Base-by-base conservation (phyloP, 2,113 vertebrate genomes). In the Pica pica region DNA sequence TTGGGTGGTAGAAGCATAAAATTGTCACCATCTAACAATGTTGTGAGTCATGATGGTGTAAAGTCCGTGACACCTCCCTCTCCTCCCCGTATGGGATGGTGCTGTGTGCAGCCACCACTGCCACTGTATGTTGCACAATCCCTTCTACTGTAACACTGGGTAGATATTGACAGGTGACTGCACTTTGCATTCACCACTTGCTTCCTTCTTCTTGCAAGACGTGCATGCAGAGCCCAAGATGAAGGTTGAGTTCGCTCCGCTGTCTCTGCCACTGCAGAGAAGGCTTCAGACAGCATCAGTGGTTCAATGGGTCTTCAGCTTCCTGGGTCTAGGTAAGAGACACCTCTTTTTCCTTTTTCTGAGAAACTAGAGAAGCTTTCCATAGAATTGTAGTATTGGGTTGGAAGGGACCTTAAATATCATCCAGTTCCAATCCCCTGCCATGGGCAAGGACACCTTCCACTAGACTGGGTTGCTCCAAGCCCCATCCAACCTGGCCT, bases 231-330 rank as follows among this genome's bases (percentile, higher is more conserved):
- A 96, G 76, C 27, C 46, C 86, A 89, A 52, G 91, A 97, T 95
- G 96, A 96, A 94, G 92, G 3, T 94, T 12, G 76, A 97, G 76
- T 95, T 96, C 7, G 95, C 96, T 37, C 96, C 96, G 0, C 47
- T 19, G 33, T 96, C 91, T 1, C 1, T 94, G 52, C 96, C 96
- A 0, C 64, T 93, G 47, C 83, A 59, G 52, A 94, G 96, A 2
- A 81, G 96, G 73, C 96, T 97, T 77, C 94, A 97, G 86, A 97
- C 93, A 0, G 95, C 94, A 11, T 60, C 96, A 0, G 96, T 97
- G 73, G 91, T 16, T 50, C 96, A 97, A 13, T 97, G 96, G 96
- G 33, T 95, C 91, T 93, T 92, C 94, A 91, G 91, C 80, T 97
- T 97, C 80, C 71, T 97, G 10, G 4, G 28, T 26, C 68, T 97